Evolutionary conservation across 2,113 vertebrate genomes (phyloP), one percentile per base, ranked within the genome.

Genomic region (Aramus guarauna): DNA sequence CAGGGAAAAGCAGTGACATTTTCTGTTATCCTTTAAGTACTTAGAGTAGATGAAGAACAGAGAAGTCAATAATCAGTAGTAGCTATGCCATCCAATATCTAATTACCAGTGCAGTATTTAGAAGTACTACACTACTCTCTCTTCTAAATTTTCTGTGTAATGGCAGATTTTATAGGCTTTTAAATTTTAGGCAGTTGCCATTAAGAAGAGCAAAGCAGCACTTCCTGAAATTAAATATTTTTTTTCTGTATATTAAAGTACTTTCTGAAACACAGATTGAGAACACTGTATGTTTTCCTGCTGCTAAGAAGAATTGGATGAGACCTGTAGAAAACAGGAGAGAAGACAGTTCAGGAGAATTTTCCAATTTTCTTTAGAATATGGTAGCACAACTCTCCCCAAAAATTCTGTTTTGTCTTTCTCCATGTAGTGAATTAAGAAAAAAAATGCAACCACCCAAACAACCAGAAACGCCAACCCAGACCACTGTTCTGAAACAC

Each of bases 61-160:
- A 80, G 67, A 91, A 97, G 95, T 94, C 94, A 97, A 94, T 96
- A 95, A 93, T 48, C 76, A 82, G 83, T 52, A 83, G 69, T 32
- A 85, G 67, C 20, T 75, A 62, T 76, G 66, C 30, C 41, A 80
- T 85, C 62, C 59, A 73, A 22, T 76, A 93, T 91, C 79, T 92
- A 94, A 95, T 97, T 81, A 86, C 45, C 53, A 82, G 59, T 26
- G 45, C 37, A 82, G 62, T 87, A 89, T 85, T 90, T 75, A 88
- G 78, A 86, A 79, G n/a, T 58, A 84, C 24, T 56, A 39, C 1
- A 0, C 43, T 45, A 60, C 27, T 37, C 15, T 84, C 32, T 74
- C 56, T 71, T 45, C 89, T 85, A 69, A 88, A 72, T 86, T 88
- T 93, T 74, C 67, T 0, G 0, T 15, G 27, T 50, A 93, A 83